Percentiles rank a stretch among this genome's conserved stretches.
Conservation (phyloP, 2,888 invertebrate genomes). For the Andrena minutula region DNA sequence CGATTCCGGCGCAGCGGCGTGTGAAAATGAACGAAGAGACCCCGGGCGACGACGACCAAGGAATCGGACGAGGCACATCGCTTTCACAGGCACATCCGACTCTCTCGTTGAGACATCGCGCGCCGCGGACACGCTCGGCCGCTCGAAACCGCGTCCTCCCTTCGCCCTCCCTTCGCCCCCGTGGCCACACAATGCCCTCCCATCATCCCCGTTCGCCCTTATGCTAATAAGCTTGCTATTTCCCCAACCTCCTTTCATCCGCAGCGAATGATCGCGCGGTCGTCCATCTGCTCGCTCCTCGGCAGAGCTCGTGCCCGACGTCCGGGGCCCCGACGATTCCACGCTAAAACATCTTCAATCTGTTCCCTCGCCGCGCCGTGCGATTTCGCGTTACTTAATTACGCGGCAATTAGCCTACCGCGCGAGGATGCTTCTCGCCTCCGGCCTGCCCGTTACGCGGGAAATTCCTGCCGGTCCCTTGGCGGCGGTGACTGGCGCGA, state of each 20-base stretch:
- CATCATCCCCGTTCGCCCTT: slow-evolving; percentile 54
- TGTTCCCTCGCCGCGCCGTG: slow-evolving; percentile 21
- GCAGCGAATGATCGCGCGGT: slow-evolving; percentile 59
- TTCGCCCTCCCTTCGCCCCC: slow-evolving; percentile 37
- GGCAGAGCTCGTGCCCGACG: not conserved
- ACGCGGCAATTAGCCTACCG: slow-evolving; percentile 51
- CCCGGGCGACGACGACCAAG: slow-evolving; percentile 52
- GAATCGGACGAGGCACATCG: slow-evolving; percentile 63
- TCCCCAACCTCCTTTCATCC: slow-evolving; percentile 70
- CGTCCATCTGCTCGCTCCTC: not conserved
- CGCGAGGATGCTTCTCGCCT: slow-evolving; percentile 25
- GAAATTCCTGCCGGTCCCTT: slow-evolving; percentile 30
- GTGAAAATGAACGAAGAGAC: slow-evolving; percentile 76
- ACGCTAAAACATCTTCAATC: not conserved
- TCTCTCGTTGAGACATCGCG: slow-evolving; percentile 79
- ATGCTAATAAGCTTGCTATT: slow-evolving; percentile 79
- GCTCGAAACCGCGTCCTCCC: slow-evolving; percentile 67
- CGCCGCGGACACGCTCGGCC: slow-evolving; percentile 76
- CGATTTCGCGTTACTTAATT: slow-evolving; percentile 55
- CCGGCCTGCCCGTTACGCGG: slow-evolving; percentile 49
- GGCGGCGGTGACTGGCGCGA: not conserved
- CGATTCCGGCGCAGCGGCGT: slow-evolving; percentile 73
- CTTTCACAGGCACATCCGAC: slow-evolving; percentile 74
- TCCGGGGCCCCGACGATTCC: not conserved
- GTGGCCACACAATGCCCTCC: slow-evolving; percentile 61